Evolutionary conservation across 2,888 invertebrate genomes (phyloP), one percentile per base, ranked within the genome.

Genomic region (Scrobipalpa costella): DNA sequence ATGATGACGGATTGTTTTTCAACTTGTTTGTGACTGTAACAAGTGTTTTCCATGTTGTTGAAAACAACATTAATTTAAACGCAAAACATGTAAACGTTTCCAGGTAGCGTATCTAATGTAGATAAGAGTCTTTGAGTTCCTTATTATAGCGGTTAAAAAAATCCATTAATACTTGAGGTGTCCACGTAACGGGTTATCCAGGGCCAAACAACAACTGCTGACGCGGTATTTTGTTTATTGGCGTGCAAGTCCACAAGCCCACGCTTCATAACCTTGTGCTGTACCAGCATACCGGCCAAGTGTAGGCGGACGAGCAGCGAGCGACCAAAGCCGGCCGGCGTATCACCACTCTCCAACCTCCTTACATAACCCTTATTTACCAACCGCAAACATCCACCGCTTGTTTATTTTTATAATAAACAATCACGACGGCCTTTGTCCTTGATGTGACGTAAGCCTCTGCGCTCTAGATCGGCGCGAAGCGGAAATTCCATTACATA

Each of bases 191-290:
- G 13, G 50, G 50, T 21, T 52, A 0, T 52, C 27, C 50, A 52
- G 27, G 50, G 50, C 27, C 50, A 52, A 52, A 21, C 21, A 21
- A 21, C 21, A 11, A 19, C 17, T 21, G 17, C 9, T 19, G 21
- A 49, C 19, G 27, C 1, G 55, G 7, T 55, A 55, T 55, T 55
- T 34, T 55, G 55, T 55, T 33, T 77, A 78, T 81, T 84, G 78
- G 80, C 81, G 76, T 77, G 73, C 73, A 73, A 73, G 72, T 73
- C 73, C 75, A 73, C 74, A 73, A 73, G 73, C 86, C 87, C 83
- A 86, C 87, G 84, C 83, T 74, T 72, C 72, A 76, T 84, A 85
- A 87, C 88, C 88, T 88, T 88, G 88, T 78, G 69, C 68, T 70
- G 76, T 79, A 44, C 44, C 85, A 83, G 82, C 85, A 6, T 85